Evolutionary conservation across 2,113 vertebrate species (phyloP), one percentile per base, ranked within the genome.

Genomic region (Tenrec ecaudatus): DNA sequence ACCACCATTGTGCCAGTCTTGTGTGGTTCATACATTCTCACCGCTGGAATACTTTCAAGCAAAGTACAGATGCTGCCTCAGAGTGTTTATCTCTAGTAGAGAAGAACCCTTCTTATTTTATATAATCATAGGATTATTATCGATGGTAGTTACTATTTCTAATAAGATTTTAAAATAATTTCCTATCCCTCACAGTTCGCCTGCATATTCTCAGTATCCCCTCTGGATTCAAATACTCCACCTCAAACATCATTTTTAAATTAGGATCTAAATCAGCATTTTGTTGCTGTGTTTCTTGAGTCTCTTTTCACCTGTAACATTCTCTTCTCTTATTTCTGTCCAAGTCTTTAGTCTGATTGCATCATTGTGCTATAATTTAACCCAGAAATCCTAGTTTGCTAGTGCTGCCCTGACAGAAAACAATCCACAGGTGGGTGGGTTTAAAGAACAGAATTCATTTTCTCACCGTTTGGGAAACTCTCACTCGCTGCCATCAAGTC

Each of bases 111-210:
- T 82, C 29, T 88, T 88, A 68, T 64, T 84, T 76, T 76, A 84
- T 19, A 38, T 62, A 85, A 75, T 75, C 22, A 60, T 29, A 73
- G 75, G 71, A 47, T 10, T 87, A 66, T 69, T 16, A 77, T 20
- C 16, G n/a, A 27, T 64, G 3, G 7, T 10, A 53, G 4, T 53
- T 53, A 53, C 22, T 62, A 22, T 62, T 62, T 22, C n/a, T 71
- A 79, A 69, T 71, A 86, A 71, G 71, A 79, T 43, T 87, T 47
- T 20, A 53, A 91, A 91, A 38, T 43, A 68, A 83, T 87, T 84
- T 25, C n/a, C 89, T 66, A 43, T 53, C 60, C n/a, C 40, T 76
- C 57, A 40, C 3, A 62, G 60, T 10, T 53, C 47, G 47, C 47
- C 47, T 53, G 47, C 9, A 53, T 53, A 10, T 53, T 62, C 60